These are phyloP conservation scores for Platysteira castanea DNA, from an alignment of 2,113 vertebrate species.

Conservation along the genomic window DNA sequence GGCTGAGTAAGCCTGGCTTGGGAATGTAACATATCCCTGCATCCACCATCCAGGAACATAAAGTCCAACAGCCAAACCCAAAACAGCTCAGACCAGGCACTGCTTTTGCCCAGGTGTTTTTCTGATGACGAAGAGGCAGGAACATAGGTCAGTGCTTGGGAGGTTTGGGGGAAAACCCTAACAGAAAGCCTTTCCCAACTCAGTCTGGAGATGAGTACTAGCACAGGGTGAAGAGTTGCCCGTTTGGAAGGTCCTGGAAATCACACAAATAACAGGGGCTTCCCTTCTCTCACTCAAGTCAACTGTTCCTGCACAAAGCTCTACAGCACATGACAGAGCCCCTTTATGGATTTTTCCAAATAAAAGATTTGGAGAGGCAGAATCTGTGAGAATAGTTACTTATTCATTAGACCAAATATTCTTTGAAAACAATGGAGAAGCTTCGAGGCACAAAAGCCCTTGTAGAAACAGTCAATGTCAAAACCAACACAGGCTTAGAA, in stretches of 20 bases:
- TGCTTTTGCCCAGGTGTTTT: background rate
- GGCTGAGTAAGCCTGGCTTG: slow-evolving; percentile 55
- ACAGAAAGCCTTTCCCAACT: background rate
- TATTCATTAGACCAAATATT: background rate
- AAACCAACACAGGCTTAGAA: background rate
- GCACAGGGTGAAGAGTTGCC: background rate
- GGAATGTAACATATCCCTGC: background rate
- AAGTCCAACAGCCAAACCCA: background rate
- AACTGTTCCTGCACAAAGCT: background rate
- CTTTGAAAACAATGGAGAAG: background rate
- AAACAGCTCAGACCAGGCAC: background rate
- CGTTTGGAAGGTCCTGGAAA: background rate
- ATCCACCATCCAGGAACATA: background rate
- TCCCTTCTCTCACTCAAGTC: background rate
- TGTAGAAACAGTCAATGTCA: background rate
- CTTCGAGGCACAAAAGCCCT: background rate
- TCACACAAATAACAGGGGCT: background rate
- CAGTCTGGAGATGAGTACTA: background rate
- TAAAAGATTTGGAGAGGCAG: background rate
- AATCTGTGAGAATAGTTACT: background rate
- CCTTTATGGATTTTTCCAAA: background rate
- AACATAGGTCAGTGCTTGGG: background rate
- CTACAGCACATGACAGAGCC: background rate
- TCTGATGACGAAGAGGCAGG: background rate
- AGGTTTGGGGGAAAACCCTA: background rate